phyloP scores from a whole-genome alignment of 2,888 invertebrate species.

The Synanthedon tipuliformis region DNA sequence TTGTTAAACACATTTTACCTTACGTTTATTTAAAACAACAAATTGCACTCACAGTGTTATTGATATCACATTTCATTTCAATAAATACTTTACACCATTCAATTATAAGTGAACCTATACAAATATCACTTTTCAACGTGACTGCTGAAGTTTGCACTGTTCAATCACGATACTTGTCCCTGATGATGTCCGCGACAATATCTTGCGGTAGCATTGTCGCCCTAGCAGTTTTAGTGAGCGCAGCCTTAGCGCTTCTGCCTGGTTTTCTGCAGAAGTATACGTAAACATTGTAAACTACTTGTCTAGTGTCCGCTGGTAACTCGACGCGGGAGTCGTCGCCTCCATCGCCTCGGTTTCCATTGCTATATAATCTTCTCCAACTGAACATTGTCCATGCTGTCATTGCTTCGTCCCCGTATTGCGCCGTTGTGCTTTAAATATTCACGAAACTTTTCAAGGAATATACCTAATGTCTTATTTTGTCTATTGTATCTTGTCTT shows the following conservation, averaged over 20 bases:
- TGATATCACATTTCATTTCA: too few relatives aligned
- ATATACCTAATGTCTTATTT: too few relatives aligned
- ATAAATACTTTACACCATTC: too few relatives aligned
- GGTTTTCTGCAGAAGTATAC: constrained; percentile 57
- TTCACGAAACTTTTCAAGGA: too few relatives aligned
- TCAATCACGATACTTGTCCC: constrained; percentile 44
- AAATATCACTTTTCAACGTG: neutral
- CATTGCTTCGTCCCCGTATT: constrained; percentile 65
- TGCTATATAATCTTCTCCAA: constrained; percentile 55
- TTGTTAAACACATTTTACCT: too few relatives aligned
- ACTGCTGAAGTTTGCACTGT: neutral
- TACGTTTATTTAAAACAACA: too few relatives aligned
- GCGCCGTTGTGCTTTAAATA: constrained; percentile 44
- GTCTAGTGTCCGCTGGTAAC: constrained; percentile 56
- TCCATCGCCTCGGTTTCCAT: constrained; percentile 32
- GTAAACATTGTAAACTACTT: constrained; percentile 60
- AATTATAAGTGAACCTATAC: too few relatives aligned
- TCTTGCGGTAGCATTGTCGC: constrained; percentile 61
- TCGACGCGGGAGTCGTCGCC: constrained; percentile 44
- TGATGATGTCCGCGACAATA: constrained; percentile 56
- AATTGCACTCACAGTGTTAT: too few relatives aligned
- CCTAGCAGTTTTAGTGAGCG: constrained; percentile 51
- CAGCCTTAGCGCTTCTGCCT: constrained; percentile 48
- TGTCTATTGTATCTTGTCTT: too few relatives aligned
- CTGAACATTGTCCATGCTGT: constrained; percentile 68